Percentiles rank a stretch among this genome's conserved stretches.
These are phyloP conservation scores for Akabosia matsudoensis DNA, from an alignment of 1,140 invertebrate genomes.

Conservation along the genomic window DNA sequence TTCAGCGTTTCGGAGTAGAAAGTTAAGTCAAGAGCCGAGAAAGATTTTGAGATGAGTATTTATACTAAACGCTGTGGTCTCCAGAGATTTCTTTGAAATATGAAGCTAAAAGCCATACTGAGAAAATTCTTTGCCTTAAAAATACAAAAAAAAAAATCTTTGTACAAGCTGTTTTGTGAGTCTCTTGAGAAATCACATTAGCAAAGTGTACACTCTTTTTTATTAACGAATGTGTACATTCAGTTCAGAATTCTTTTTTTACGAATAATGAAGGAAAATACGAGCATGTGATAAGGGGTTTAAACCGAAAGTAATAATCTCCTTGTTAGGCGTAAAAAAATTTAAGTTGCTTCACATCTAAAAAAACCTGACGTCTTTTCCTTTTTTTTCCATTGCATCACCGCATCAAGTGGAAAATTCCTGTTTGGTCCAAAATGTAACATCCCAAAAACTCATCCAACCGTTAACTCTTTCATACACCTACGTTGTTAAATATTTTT, in stretches of 20 bases:
- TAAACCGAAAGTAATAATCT: neutral
- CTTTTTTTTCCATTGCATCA: neutral
- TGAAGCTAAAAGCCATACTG: neutral
- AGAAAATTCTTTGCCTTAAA: neutral
- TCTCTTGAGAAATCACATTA: constrained; percentile 13
- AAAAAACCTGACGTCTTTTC: neutral
- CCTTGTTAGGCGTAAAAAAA: neutral
- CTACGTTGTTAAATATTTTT: too few species aligned
- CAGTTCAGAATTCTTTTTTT: neutral
- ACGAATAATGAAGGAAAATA: neutral
- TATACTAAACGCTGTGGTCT: neutral
- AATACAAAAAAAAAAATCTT: neutral
- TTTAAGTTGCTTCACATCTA: neutral
- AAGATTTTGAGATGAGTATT: neutral
- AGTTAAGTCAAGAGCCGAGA: neutral
- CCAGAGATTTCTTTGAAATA: neutral
- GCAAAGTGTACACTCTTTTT: neutral
- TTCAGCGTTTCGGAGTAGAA: neutral
- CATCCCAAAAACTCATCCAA: neutral
- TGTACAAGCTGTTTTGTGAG: neutral
- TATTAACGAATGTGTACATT: neutral
- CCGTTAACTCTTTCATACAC: too few species aligned
- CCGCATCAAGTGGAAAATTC: neutral
- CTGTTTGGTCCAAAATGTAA: neutral
- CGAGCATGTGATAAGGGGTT: neutral